Evolutionary conservation across 2,113 vertebrate genomes (phyloP).

Genomic region (Anser brachyrhynchus): DNA sequence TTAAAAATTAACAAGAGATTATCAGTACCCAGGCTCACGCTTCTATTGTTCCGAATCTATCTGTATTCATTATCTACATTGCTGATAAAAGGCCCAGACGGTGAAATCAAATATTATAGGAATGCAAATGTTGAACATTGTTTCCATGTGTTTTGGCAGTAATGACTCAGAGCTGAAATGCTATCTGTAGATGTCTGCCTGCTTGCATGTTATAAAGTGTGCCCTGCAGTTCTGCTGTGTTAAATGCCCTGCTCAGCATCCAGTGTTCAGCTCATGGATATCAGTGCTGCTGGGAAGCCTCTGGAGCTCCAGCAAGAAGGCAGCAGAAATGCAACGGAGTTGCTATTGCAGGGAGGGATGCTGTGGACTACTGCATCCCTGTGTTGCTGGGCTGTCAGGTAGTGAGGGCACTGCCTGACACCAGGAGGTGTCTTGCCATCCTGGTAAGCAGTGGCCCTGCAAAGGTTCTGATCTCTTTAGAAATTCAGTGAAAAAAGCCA

Average conservation of each 20-base stretch:
- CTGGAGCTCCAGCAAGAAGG: background rate
- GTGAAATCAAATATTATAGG: constrained; percentile 12
- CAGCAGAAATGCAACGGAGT: background rate
- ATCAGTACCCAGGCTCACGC: background rate
- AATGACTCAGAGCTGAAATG: constrained; percentile 24
- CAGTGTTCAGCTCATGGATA: accelerated
- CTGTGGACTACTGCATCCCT: background rate
- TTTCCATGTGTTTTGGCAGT: constrained; percentile 29
- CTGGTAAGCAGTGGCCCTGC: background rate
- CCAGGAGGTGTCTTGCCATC: background rate
- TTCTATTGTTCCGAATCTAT: constrained; percentile 13
- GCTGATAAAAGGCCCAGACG: constrained; percentile 33
- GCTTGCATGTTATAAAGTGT: background rate
- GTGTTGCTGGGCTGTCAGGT: background rate
- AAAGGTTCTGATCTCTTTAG: background rate
- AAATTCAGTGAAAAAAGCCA: accelerated
- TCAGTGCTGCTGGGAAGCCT: background rate
- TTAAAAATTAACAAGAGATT: constrained; percentile 37
- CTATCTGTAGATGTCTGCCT: background rate
- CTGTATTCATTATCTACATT: constrained; percentile 1
- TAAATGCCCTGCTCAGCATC: background rate
- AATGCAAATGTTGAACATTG: background rate
- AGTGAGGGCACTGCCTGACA: background rate
- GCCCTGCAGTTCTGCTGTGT: background rate
- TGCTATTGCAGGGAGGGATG: background rate